phyloP scores from a whole-genome alignment of 2,888 invertebrate species.

The Machimus atricapillus region DNA sequence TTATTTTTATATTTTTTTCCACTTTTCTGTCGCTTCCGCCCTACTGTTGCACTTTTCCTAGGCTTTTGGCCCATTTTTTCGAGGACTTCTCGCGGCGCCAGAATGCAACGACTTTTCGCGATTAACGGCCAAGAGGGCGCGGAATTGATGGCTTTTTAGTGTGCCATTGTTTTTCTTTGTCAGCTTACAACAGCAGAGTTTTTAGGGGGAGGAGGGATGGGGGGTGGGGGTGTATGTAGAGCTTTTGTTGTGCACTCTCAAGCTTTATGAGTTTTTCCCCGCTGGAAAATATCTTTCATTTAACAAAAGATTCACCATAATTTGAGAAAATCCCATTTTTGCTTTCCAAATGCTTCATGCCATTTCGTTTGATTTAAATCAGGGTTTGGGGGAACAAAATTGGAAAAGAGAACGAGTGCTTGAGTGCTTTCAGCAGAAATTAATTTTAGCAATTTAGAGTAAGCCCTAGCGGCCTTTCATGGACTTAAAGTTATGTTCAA shows the following conservation, averaged over 20 bases:
- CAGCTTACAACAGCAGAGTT: neutral
- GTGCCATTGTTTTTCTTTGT: neutral
- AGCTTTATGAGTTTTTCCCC: neutral
- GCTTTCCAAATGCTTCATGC: neutral
- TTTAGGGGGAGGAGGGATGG: no score
- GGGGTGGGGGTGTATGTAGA: neutral
- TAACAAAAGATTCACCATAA: neutral
- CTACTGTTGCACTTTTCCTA: neutral
- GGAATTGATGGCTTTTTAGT: slow-evolving; percentile 5
- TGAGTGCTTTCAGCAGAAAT: neutral
- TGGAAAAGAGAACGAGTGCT: neutral
- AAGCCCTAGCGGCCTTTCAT: neutral
- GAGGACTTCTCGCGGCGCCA: neutral
- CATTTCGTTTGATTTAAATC: neutral
- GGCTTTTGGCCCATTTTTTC: neutral
- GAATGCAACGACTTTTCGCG: slow-evolving; percentile 4
- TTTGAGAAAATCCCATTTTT: neutral
- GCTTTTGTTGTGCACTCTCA: neutral
- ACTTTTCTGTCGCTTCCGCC: neutral
- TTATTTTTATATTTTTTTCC: neutral
- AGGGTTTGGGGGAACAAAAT: neutral
- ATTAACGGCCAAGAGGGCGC: neutral
- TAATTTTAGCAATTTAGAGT: neutral
- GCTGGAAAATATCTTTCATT: neutral
- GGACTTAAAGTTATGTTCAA: neutral